phyloP scores from a whole-genome alignment of 2,797 vertebrate genomes.

The Helicolenus hilgendorfi region DNA sequence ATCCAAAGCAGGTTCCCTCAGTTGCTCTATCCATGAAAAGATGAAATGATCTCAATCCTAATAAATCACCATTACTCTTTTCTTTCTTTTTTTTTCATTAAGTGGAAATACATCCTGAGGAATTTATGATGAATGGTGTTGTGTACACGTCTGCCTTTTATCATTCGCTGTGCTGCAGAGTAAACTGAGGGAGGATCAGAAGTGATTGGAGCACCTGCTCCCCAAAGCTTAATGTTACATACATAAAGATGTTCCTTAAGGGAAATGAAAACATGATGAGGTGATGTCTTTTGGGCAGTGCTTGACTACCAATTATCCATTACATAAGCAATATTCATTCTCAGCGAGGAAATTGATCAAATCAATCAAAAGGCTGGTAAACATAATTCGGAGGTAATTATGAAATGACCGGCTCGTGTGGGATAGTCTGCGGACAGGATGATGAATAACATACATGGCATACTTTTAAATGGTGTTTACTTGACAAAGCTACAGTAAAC shows the following conservation, averaged over 20 bases:
- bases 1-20: not conserved
- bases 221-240: not conserved
- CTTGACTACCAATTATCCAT: slow-evolving; percentile 27
- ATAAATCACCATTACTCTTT: not conserved
- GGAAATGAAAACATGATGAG: slow-evolving; percentile 32
- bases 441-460: slow-evolving; percentile 79
- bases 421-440: slow-evolving; percentile 61
- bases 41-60: not conserved
- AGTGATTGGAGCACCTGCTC: slow-evolving; percentile 23
- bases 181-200: slow-evolving; percentile 3
- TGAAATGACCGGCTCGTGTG: slow-evolving; percentile 54
- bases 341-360: slow-evolving; percentile 39
- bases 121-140: not conserved
- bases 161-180: slow-evolving; percentile 26
- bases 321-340: slow-evolving; percentile 14
- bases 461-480: slow-evolving; percentile 82
- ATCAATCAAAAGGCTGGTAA: slow-evolving; percentile 60
- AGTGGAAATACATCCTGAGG: not conserved
- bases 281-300: slow-evolving; percentile 2
- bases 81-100: not conserved
- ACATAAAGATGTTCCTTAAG: not conserved
- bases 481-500: slow-evolving; percentile 78
- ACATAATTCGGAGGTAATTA: slow-evolving; percentile 60
- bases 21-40: not conserved
- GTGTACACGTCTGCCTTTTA: not conserved